Percentiles rank a stretch among this genome's conserved stretches.
phyloP scores from a whole-genome alignment of 2,113 vertebrate species.

The Cyanoderma ruficeps region DNA sequence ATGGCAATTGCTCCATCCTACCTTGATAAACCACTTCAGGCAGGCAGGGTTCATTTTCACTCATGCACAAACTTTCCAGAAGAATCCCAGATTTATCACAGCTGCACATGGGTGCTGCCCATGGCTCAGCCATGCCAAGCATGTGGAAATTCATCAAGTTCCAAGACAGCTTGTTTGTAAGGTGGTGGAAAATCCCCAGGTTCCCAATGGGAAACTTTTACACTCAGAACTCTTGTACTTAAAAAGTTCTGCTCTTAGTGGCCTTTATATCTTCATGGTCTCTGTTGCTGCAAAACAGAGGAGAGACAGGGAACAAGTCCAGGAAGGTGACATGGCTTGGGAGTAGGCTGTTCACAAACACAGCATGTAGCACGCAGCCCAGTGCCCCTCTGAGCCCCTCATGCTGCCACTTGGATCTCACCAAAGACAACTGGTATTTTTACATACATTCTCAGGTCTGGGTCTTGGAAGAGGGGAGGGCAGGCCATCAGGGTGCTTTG shows the following conservation, averaged over 20 bases:
- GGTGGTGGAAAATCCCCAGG: not conserved
- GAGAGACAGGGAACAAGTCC: not conserved
- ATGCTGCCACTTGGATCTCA: not conserved
- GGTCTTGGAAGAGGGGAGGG: not conserved
- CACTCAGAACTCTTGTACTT: not conserved
- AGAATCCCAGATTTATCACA: not conserved
- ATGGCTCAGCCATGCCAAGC: not conserved
- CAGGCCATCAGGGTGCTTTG: accelerated
- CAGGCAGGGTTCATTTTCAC: not conserved
- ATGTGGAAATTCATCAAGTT: accelerated
- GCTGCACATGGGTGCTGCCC: not conserved
- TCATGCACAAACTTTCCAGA: not conserved
- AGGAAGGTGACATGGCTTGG: not conserved
- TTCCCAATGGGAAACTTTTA: not conserved
- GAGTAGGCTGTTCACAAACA: not conserved
- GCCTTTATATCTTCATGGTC: not conserved
- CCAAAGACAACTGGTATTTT: not conserved
- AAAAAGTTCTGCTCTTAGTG: not conserved
- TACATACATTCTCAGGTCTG: not conserved
- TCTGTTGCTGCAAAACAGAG: not conserved
- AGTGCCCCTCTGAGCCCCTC: not conserved
- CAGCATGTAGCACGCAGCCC: accelerated
- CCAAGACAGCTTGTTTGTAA: not conserved
- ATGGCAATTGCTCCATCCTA: not conserved
- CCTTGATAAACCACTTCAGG: not conserved